Percentiles rank a stretch among this genome's conserved stretches.
Conservation (phyloP, 2,797 vertebrate species). For the Phyllotis vaccarum region DNA sequence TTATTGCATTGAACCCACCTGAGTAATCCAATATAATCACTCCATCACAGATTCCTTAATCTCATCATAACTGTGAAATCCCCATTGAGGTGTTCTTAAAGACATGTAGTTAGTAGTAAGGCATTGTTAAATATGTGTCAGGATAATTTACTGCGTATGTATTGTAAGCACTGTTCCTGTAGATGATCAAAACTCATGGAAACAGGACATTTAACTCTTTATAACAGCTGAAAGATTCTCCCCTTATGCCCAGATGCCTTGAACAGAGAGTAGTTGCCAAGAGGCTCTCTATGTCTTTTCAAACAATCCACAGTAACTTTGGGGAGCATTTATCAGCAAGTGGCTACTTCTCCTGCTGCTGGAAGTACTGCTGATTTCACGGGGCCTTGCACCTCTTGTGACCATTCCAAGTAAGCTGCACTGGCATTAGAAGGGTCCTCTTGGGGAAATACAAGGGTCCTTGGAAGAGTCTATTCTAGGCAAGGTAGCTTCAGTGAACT, state of each 20-base stretch:
- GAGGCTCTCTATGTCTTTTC: neutral
- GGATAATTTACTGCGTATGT: neutral
- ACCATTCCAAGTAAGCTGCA: neutral
- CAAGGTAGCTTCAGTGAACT: neutral
- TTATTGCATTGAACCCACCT: neutral
- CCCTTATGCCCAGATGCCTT: neutral
- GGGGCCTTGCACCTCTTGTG: rapidly evolving
- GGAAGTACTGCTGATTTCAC: neutral
- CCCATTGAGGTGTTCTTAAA: neutral
- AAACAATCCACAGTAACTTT: neutral
- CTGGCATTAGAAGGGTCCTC: neutral
- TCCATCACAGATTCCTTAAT: neutral
- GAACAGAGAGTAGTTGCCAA: no score
- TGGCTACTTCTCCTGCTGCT: neutral
- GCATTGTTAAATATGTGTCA: neutral
- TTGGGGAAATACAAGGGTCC: neutral
- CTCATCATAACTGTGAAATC: neutral
- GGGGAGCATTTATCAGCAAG: neutral
- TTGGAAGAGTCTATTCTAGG: neutral
- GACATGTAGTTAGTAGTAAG: neutral
- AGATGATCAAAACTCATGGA: neutral
- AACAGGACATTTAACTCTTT: neutral
- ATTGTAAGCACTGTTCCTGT: neutral
- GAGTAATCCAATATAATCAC: neutral
- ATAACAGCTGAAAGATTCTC: neutral